These are phyloP conservation scores for Nasonia oneida DNA, from an alignment of 2,888 invertebrate species.

Conservation along the genomic window DNA sequence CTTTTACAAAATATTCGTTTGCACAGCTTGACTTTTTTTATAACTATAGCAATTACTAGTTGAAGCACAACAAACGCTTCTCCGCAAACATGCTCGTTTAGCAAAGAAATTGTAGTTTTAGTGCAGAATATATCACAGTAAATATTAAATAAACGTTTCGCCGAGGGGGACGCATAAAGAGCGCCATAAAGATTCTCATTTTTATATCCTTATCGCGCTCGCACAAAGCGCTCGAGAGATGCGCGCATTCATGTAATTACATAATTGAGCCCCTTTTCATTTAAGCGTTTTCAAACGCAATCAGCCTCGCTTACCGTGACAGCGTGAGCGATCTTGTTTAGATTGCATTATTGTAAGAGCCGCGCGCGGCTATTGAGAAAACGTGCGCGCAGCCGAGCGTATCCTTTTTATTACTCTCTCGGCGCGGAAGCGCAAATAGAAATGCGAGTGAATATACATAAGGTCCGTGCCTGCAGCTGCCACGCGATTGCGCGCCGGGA, in stretches of 20 bases:
- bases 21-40: too few species aligned
- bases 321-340: constrained; percentile 57
- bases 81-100: too few species aligned
- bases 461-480: neutral
- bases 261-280: constrained; percentile 39
- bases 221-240: too few species aligned
- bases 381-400: constrained; percentile 43
- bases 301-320: constrained; percentile 23
- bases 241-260: constrained; percentile 4
- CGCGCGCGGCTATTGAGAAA: constrained; percentile 51
- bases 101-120: too few species aligned
- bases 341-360: constrained; percentile 60
- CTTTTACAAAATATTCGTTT: too few species aligned
- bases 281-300: constrained; percentile 45
- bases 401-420: constrained; percentile 59
- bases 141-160: too few species aligned
- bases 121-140: too few species aligned
- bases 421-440: constrained; percentile 51
- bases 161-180: too few species aligned
- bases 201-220: neutral
- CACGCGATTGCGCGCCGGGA: neutral
- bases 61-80: too few species aligned
- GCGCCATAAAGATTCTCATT: neutral
- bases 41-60: too few species aligned
- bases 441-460: constrained; percentile 27